A percentile compares a stretch with the other conserved stretches of the same genome.
phyloP scores from a whole-genome alignment of 2,113 vertebrate species.

The Falcunculus frontatus region DNA sequence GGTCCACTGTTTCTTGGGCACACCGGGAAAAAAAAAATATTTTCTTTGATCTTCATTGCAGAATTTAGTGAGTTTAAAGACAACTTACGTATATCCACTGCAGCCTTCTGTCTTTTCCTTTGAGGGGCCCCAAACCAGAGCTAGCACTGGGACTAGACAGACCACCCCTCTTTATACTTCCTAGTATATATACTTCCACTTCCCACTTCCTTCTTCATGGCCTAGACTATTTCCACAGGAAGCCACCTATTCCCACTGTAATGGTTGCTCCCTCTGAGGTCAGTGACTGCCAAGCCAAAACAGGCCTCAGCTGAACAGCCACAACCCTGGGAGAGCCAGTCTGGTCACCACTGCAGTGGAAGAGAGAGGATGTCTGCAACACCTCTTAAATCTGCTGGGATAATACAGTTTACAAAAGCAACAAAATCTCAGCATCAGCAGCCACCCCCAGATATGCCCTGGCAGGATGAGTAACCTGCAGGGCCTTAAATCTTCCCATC shows the following conservation, averaged over 20 bases:
- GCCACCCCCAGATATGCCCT: background rate
- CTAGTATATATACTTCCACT: too few species aligned
- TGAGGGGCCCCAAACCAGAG: background rate
- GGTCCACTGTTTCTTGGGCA: background rate
- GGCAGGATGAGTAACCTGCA: background rate
- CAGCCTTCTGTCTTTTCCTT: background rate
- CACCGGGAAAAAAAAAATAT: background rate
- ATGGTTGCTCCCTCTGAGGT: background rate
- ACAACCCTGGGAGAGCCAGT: background rate
- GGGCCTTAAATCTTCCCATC: background rate
- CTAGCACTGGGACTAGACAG: background rate
- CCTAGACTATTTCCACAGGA: background rate
- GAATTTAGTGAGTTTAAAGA: background rate
- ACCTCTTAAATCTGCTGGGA: background rate
- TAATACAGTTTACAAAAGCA: background rate
- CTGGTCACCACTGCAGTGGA: background rate
- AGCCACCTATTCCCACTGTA: background rate
- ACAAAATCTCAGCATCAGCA: background rate
- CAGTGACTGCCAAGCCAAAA: background rate
- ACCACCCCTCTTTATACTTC: background rate
- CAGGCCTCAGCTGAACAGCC: background rate
- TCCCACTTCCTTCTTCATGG: background rate
- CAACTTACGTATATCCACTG: rapidly evolving
- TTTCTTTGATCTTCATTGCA: background rate
- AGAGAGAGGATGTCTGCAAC: background rate